Percentiles rank a stretch among this genome's conserved stretches.
phyloP scores from a whole-genome alignment of 2,797 vertebrate genomes.

The Chanos chanos region DNA sequence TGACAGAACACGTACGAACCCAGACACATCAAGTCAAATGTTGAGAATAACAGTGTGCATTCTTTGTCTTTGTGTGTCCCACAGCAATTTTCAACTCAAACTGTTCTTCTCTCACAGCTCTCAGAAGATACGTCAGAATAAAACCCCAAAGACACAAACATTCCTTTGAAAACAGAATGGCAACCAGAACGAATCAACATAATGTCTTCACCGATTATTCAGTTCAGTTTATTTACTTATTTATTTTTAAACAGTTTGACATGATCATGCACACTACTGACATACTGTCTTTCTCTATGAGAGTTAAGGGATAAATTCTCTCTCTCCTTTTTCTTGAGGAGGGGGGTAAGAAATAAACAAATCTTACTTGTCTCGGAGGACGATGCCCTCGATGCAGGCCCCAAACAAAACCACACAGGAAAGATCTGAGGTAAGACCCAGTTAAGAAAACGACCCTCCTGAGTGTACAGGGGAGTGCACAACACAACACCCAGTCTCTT shows the following conservation, averaged over 20 bases:
- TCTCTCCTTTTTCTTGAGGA: no score
- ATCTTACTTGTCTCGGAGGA: slow-evolving; percentile 91
- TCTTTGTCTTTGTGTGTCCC: neutral
- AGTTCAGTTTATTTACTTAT: no score
- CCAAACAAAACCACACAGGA: slow-evolving; percentile 88
- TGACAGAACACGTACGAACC: slow-evolving; percentile 45
- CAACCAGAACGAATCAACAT: no score
- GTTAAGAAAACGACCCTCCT: slow-evolving; percentile 65
- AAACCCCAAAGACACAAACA: no score
- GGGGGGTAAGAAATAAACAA: neutral
- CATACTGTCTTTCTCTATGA: no score
- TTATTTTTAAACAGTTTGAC: no score
- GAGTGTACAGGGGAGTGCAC: neutral
- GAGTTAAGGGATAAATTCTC: no score
- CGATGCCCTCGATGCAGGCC: slow-evolving; percentile 88
- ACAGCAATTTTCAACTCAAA: no score
- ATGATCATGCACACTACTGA: no score
- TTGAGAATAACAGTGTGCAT: neutral
- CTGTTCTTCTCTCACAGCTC: no score
- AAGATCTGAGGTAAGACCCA: slow-evolving; percentile 70
- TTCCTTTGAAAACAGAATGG: neutral
- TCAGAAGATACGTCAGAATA: no score
- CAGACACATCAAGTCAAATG: neutral
- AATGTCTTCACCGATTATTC: no score
- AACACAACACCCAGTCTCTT: neutral